Evolutionary conservation across 2,113 vertebrate genomes (phyloP).

Genomic region (Myotis davidii): DNA sequence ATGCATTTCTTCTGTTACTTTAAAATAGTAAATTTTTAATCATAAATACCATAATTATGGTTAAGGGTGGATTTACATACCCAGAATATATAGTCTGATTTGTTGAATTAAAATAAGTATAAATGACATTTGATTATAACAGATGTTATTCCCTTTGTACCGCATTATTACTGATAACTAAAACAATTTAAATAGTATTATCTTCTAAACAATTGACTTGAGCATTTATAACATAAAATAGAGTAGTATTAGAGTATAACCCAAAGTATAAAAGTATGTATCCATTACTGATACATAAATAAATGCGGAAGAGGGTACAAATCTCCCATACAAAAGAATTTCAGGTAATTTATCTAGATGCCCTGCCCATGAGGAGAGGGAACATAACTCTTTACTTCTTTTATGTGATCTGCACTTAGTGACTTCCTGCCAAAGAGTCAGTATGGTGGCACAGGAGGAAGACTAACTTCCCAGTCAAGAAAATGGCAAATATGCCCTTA

Average conservation of each 20-base stretch:
- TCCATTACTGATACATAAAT: background rate
- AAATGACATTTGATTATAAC: background rate
- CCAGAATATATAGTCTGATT: conserved; percentile 60
- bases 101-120: conserved; percentile 16
- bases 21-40: conserved; percentile 7
- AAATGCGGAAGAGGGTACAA: background rate
- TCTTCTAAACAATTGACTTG: background rate
- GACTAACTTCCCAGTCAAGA: background rate
- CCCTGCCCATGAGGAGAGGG: background rate
- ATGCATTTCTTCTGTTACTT: background rate
- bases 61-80: background rate
- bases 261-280: background rate
- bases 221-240: background rate
- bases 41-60: background rate
- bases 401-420: background rate
- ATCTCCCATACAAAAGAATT: background rate
- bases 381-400: background rate
- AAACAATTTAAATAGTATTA: background rate
- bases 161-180: background rate
- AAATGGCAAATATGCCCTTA: background rate
- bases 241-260: background rate
- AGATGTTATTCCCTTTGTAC: background rate
- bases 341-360: background rate
- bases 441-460: background rate
- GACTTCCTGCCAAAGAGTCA: background rate